phyloP scores from a whole-genome alignment of 2,888 invertebrate species.

The Dorcus parallelipipedus region DNA sequence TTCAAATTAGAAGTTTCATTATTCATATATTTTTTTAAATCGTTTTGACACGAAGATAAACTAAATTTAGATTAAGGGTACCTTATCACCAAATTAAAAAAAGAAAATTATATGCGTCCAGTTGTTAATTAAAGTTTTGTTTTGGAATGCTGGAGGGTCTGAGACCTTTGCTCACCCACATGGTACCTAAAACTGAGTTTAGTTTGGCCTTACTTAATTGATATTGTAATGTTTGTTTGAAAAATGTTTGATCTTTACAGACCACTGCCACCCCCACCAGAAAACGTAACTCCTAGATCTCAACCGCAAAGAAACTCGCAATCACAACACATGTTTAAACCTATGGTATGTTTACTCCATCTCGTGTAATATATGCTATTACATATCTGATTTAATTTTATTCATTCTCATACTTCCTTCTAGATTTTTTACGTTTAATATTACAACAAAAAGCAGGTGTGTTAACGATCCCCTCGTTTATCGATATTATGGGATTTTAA shows the following conservation, averaged over 20 bases:
- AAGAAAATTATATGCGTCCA: no score
- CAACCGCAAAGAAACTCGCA: slow-evolving; percentile 78
- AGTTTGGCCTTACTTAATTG: no score
- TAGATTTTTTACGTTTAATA: no score
- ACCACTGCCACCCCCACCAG: slow-evolving; percentile 81
- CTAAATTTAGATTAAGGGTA: no score
- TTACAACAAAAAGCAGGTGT: neutral
- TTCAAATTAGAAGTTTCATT: neutral
- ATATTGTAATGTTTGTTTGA: neutral
- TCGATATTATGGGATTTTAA: neutral
- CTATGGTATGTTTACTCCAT: slow-evolving; percentile 63
- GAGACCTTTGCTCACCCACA: no score
- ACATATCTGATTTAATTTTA: neutral
- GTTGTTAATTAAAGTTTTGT: no score
- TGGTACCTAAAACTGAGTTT: no score
- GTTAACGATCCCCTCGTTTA: neutral
- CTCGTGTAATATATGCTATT: no score
- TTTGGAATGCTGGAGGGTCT: no score
- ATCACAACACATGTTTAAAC: slow-evolving; percentile 82
- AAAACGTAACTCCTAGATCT: slow-evolving; percentile 57
- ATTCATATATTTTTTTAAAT: no score
- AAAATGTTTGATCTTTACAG: slow-evolving; percentile 44
- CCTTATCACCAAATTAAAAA: no score
- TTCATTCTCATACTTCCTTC: neutral
- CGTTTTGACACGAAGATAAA: no score